Evolutionary conservation across 2,797 vertebrate species (phyloP).

Genomic region (Champsocephalus esox): DNA sequence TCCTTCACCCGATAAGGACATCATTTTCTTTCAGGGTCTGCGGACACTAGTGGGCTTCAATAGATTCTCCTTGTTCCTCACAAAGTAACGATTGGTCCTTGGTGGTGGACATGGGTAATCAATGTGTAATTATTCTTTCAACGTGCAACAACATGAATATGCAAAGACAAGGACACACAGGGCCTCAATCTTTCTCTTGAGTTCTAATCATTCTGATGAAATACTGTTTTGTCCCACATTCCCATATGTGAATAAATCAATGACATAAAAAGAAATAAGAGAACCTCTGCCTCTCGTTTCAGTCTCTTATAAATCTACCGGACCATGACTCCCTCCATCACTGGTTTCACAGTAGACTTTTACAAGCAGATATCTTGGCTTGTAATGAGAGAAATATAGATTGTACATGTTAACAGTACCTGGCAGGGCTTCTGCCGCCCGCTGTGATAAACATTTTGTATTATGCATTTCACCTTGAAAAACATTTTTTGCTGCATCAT

Average conservation of each 20-base stretch:
- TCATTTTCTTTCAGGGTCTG: slow-evolving; percentile 29
- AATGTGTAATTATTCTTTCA: slow-evolving; percentile 74
- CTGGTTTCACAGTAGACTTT: slow-evolving; percentile 52
- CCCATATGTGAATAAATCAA: slow-evolving; percentile 65
- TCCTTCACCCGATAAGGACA: slow-evolving; percentile 25
- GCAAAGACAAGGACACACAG: slow-evolving; percentile 53
- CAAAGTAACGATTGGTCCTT: slow-evolving; percentile 46
- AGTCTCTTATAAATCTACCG: slow-evolving; percentile 36
- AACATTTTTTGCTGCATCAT: slow-evolving; percentile 56
- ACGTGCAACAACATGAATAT: slow-evolving; percentile 69
- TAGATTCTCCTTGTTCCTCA: slow-evolving; percentile 20
- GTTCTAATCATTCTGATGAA: slow-evolving; percentile 72
- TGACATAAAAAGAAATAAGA: slow-evolving; percentile 50
- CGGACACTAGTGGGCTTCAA: slow-evolving; percentile 26
- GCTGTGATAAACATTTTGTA: slow-evolving; percentile 43
- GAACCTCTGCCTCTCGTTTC: slow-evolving; percentile 17
- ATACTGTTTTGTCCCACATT: slow-evolving; percentile 63
- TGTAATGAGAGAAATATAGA: slow-evolving; percentile 52
- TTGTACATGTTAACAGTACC: slow-evolving; percentile 44
- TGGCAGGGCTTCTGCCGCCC: slow-evolving; percentile 5
- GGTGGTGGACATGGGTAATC: slow-evolving; percentile 60
- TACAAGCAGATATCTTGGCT: slow-evolving; percentile 46
- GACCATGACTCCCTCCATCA: slow-evolving; percentile 44
- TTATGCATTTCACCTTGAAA: slow-evolving; percentile 62
- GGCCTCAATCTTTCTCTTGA: slow-evolving; percentile 53